Percentiles rank a stretch among this genome's conserved stretches.
phyloP scores from a whole-genome alignment of 1,140 invertebrate species.

The Trachymyrmex cornetzi region DNA sequence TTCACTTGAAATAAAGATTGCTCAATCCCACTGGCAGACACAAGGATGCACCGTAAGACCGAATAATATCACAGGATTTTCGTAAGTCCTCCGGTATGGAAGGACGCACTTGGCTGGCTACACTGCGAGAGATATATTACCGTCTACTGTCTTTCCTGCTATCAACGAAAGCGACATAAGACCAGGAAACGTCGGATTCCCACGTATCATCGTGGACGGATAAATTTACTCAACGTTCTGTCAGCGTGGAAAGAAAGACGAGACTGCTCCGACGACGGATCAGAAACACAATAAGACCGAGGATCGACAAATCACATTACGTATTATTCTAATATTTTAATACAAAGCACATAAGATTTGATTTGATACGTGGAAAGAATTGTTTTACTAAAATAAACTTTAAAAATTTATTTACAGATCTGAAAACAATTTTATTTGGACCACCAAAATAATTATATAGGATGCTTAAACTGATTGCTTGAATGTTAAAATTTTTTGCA shows the following conservation, averaged over 20 bases:
- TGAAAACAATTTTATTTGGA: no score
- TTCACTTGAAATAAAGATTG: conserved; percentile 15
- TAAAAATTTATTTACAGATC: no score
- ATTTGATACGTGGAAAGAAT: neutral
- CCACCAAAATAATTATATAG: no score
- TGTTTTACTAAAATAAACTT: no score
- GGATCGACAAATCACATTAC: conserved; percentile 48
- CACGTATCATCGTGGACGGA: conserved; percentile 59
- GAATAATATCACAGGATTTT: conserved; percentile 56
- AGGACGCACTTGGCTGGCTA: conserved; percentile 10
- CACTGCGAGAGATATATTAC: conserved; percentile 43
- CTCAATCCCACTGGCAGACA: conserved; percentile 30
- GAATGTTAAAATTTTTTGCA: no score
- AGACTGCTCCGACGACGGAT: conserved; percentile 21
- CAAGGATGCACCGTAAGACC: conserved; percentile 39
- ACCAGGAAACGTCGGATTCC: conserved; percentile 48
- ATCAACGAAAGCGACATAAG: conserved; percentile 58
- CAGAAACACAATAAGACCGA: conserved; percentile 27
- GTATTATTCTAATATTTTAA: conserved; percentile 13
- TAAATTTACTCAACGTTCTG: conserved; percentile 64
- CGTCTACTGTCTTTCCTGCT: conserved; percentile 43
- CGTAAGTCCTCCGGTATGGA: conserved; percentile 34
- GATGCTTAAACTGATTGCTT: no score
- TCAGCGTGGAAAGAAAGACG: conserved; percentile 56
- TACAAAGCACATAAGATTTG: conserved; percentile 16